Evolutionary conservation across 2,113 vertebrate species (phyloP).

Genomic region (Conger conger): DNA sequence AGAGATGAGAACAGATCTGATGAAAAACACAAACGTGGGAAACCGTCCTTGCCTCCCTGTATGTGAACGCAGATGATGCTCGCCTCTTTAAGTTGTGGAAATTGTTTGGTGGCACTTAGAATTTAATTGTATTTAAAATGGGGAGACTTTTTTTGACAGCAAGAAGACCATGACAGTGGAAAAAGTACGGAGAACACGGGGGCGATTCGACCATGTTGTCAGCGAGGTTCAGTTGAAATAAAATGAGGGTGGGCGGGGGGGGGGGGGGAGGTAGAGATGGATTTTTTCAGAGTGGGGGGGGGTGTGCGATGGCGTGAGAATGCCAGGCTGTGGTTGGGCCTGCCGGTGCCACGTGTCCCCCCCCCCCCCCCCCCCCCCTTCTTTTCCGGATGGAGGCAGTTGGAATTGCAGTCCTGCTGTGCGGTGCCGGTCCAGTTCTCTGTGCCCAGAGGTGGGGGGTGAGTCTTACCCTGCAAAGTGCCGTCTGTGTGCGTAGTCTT

Average conservation of each 20-base stretch:
- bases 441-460: slow-evolving; percentile 61
- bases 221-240: background rate
- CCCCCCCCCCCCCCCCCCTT: slow-evolving; percentile 39
- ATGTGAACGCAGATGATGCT: background rate
- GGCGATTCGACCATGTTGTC: background rate
- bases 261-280: background rate
- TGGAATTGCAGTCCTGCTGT: slow-evolving; percentile 59
- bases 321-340: slow-evolving; percentile 73
- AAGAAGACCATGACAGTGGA: background rate
- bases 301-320: slow-evolving; percentile 29
- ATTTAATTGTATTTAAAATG: no score
- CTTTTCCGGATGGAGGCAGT: slow-evolving; percentile 62
- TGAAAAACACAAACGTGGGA: no score
- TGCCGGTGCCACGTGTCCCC: slow-evolving; percentile 70
- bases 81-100: background rate
- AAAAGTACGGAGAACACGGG: no score
- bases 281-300: slow-evolving; percentile 14
- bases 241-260: background rate
- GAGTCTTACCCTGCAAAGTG: slow-evolving; percentile 59
- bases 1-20: background rate
- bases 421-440: slow-evolving; percentile 55
- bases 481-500: background rate
- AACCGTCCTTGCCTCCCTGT: background rate
- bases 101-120: background rate
- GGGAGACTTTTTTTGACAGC: background rate